A percentile compares a stretch with the other conserved stretches of the same genome.
Evolutionary conservation across 1,140 invertebrate genomes (phyloP).

Genomic region (Bombus sibiricus): DNA sequence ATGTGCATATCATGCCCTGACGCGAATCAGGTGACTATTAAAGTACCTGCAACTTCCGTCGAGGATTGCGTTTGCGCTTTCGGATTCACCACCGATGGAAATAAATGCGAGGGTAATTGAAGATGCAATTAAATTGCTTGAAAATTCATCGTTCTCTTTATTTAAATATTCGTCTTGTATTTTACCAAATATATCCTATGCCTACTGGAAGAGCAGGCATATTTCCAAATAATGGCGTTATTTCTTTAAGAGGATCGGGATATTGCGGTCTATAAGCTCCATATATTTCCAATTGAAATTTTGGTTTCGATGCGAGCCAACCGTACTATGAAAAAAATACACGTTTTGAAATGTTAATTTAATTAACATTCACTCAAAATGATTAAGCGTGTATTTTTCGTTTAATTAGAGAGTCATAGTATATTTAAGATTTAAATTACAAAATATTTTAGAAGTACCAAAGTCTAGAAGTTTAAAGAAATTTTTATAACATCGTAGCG

Average conservation of each 20-base stretch:
- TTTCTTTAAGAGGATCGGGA: slow-evolving; percentile 62
- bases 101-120: slow-evolving; percentile 82
- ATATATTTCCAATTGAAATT: slow-evolving; percentile 73
- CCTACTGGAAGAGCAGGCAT: slow-evolving; percentile 63
- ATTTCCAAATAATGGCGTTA: slow-evolving; percentile 54
- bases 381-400: too few species aligned
- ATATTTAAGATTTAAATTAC: too few species aligned
- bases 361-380: too few species aligned
- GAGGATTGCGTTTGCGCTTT: slow-evolving; percentile 85
- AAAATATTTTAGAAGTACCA: too few species aligned
- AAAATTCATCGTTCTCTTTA: not conserved
- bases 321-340: slow-evolving; percentile 67
- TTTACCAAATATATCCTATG: slow-evolving; percentile 58
- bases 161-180: too few species aligned
- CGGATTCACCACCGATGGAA: slow-evolving; percentile 82
- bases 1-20: slow-evolving; percentile 86
- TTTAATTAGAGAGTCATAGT: too few species aligned
- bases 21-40: slow-evolving; percentile 84
- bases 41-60: slow-evolving; percentile 81
- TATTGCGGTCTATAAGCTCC: slow-evolving; percentile 58
- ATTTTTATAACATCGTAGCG: not conserved
- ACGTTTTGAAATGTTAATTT: not conserved
- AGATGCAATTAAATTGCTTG: not conserved
- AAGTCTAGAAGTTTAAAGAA: too few species aligned
- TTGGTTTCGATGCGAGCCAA: slow-evolving; percentile 69